Evolutionary conservation across 2,797 vertebrate species (phyloP).

Genomic region (Harpagifer antarcticus): DNA sequence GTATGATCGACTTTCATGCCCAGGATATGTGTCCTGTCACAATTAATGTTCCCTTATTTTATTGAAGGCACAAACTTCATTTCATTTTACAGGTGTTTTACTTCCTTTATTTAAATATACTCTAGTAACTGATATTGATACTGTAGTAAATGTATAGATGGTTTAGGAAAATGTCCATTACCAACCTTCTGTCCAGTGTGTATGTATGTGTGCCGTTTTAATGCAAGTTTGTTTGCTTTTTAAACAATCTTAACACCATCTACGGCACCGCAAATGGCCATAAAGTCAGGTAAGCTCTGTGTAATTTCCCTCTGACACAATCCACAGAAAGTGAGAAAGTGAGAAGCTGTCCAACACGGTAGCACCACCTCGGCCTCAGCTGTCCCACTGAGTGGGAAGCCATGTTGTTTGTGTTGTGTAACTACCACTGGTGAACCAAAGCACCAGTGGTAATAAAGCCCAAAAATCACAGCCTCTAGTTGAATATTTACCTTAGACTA

Average conservation of each 20-base stretch:
- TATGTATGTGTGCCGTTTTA: conserved; percentile 22
- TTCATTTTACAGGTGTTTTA: not conserved
- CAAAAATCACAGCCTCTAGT: conserved; percentile 65
- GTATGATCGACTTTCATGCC: too few species aligned
- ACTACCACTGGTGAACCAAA: conserved; percentile 65
- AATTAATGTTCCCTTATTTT: not conserved
- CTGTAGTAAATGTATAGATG: too few species aligned
- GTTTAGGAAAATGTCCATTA: not conserved
- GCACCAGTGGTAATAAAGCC: conserved; percentile 64
- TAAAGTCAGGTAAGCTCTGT: conserved; percentile 58
- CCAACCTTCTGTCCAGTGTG: not conserved
- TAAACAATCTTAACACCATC: conserved; percentile 53
- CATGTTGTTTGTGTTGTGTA: conserved; percentile 75
- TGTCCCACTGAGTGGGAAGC: conserved; percentile 59
- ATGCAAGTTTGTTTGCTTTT: conserved; percentile 28
- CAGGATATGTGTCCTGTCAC: too few species aligned
- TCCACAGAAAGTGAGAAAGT: conserved; percentile 67
- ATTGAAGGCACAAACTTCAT: not conserved
- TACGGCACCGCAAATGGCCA: conserved; percentile 41
- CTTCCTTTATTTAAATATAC: not conserved
- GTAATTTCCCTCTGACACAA: conserved; percentile 63
- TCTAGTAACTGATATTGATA: not conserved
- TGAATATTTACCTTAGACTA: conserved; percentile 78
- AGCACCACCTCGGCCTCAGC: conserved; percentile 63
- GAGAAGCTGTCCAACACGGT: conserved; percentile 73